Evolutionary conservation across 2,113 vertebrate genomes (phyloP), one percentile per base, ranked within the genome.

Genomic region (Tragelaphus strepsiceros): DNA sequence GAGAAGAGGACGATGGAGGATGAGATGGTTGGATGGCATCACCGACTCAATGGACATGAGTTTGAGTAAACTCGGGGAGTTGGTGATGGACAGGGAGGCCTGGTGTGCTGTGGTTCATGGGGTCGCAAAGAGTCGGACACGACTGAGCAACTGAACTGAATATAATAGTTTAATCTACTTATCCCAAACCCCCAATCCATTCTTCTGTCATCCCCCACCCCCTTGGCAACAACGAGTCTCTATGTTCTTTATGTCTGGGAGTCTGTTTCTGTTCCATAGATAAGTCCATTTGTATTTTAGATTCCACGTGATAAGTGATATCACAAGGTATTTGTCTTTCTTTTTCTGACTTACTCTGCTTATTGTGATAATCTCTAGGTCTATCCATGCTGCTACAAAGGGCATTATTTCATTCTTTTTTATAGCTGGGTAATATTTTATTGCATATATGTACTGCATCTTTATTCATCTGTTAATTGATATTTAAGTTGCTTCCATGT

Each of bases 1-100:
- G 61, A 32, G 14, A 62, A 16, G 30, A 30, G 61, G 30, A 62
- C 0, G 0, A 32, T 0, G 0, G 28, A 62, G 28, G 6, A 62
- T 32, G 61, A 62, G 61, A 16, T 62, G 30, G 61, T 2, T 62
- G 28, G 61, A 62, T 32, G 61, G 59, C 26, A 61, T 61, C 59
- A 61, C 59, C 1, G 26, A 61, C 59, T 30, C 5, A 3, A 62
- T 62, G 61, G 61, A 62, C 14, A 16, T 32, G 61, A 15, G 61
- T 7, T 62, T 62, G 30, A 32, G 14, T 62, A 30, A 30, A 30
- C 61, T 62, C 3, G 1, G 13, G 28, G 14, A 32, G 61, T 62
- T 62, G 61, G 6, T 64, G 14, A 64, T 64, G 30, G 61, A 64
- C 30, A 64, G 61, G 61, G 61, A 64, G 61, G 61, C 61, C 30